phyloP scores from a whole-genome alignment of 2,888 invertebrate genomes.

The Ochlodes sylvanus region DNA sequence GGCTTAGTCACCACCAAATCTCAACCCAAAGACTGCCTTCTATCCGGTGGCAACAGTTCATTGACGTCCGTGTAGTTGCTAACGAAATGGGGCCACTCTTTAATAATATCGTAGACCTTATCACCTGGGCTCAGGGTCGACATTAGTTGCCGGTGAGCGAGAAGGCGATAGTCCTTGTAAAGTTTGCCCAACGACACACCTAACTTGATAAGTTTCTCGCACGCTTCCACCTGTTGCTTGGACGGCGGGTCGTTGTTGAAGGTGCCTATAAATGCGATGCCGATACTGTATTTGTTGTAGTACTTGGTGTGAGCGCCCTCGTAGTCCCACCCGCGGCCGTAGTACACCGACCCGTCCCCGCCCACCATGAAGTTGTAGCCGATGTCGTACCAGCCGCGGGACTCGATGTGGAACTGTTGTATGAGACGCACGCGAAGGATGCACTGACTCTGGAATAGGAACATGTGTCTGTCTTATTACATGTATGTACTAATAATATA shows the following conservation, averaged over 20 bases:
- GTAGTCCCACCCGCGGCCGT: conserved; percentile 90
- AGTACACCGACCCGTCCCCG: conserved; percentile 90
- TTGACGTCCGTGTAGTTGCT: conserved; percentile 57
- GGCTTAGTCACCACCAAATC: neutral
- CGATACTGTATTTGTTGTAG: conserved; percentile 88
- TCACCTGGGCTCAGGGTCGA: conserved; percentile 89
- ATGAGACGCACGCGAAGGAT: conserved; percentile 85
- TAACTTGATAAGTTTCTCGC: conserved; percentile 84
- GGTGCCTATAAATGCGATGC: conserved; percentile 90
- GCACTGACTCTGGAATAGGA: conserved; percentile 82
- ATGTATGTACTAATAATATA: no score
- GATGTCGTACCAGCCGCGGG: conserved; percentile 87
- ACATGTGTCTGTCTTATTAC: neutral
- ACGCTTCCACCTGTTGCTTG: conserved; percentile 82
- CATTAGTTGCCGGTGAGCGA: conserved; percentile 88
- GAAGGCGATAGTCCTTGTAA: conserved; percentile 86
- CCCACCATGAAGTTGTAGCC: conserved; percentile 92
- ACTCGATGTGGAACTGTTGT: conserved; percentile 89
- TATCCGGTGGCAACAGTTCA: conserved; percentile 60
- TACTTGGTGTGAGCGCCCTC: conserved; percentile 89
- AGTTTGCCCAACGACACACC: conserved; percentile 87
- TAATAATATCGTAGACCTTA: conserved; percentile 86
- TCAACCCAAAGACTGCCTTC: neutral
- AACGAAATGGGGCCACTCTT: conserved; percentile 88
- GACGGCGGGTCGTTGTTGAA: conserved; percentile 84